Base-by-base conservation (phyloP, 2,797 vertebrate species). In the Rachycentron canadum region DNA sequence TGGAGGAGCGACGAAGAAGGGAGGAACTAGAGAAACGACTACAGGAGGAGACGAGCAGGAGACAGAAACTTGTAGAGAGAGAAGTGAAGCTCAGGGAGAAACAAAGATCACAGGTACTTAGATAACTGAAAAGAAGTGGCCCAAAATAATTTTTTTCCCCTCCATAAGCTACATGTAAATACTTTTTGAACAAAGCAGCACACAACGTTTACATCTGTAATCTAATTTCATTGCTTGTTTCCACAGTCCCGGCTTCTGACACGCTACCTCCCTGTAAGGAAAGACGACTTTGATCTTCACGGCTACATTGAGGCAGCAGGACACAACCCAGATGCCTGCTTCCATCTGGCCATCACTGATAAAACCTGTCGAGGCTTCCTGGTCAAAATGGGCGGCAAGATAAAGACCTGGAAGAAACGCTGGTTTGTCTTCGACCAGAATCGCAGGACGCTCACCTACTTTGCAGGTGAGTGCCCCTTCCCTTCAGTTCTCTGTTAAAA, bases 341-440 rank as follows among this genome's bases (percentile, higher is more conserved):
- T 97, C 85, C 97, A 99, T 0, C 86, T 99, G 41, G 96, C 96
- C 53, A 95, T 99, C 93, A 99, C 97, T 0, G 97, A 98, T 81
- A 99, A 99, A 94, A 98, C 97, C n/a, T 99, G 98, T 76, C 86
- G 97, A 63, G 98, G 98, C 23, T 99, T 97, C 84, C 93, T 99
- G 58, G 96, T 99, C 81, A 99, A 99, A 89, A 99, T 98, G 98
- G 97, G 97, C 10, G 98, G 98, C 23, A 98, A 99, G 93, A 99
- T 99, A 84, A 99, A 99, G 92, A 99, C 98, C 0, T 99, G 98
- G 98, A 99, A 99, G 85, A 99, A 99, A 81, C 95, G 97, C 30
- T 99, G 97, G 97, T 99, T 99, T 83, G 97, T 99, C 81, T 99
- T 99, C 60, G 97, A 99, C 90, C 96, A 97, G 76, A 98, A 97